phyloP scores from a whole-genome alignment of 1,140 invertebrate species.

The Rhagoletis pomonella region DNA sequence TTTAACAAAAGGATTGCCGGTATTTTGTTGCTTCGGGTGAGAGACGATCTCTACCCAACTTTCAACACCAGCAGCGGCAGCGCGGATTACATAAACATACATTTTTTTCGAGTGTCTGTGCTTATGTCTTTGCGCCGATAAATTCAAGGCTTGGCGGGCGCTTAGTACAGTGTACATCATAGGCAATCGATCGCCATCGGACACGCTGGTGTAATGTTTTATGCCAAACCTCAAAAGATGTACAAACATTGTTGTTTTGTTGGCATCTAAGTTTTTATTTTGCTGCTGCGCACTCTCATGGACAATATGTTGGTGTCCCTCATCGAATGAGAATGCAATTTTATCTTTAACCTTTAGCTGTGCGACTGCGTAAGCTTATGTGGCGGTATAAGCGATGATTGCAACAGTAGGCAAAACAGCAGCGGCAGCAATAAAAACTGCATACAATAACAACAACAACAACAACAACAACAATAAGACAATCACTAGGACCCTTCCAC shows the following conservation, averaged over 20 bases:
- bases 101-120: background rate
- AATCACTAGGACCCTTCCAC: constrained; percentile 8
- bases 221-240: constrained; percentile 44
- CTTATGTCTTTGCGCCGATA: background rate
- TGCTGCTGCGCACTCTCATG: background rate
- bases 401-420: constrained; percentile 23
- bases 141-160: background rate
- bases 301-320: constrained; percentile 41
- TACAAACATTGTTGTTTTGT: background rate
- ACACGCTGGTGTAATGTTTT: constrained; percentile 36
- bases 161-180: constrained; percentile 14
- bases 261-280: background rate
- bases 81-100: background rate
- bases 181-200: constrained; percentile 46
- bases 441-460: constrained; percentile 39
- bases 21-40: background rate
- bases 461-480: constrained; percentile 33
- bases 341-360: constrained; percentile 54
- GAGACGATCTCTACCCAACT: background rate
- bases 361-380: background rate
- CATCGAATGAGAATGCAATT: constrained; percentile 54
- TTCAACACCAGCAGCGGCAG: background rate
- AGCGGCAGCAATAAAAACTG: constrained; percentile 19
- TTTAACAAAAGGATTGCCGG: constrained; percentile 19
- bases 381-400: background rate